phyloP scores from a whole-genome alignment of 2,797 vertebrate species.

The Leontopithecus rosalia region DNA sequence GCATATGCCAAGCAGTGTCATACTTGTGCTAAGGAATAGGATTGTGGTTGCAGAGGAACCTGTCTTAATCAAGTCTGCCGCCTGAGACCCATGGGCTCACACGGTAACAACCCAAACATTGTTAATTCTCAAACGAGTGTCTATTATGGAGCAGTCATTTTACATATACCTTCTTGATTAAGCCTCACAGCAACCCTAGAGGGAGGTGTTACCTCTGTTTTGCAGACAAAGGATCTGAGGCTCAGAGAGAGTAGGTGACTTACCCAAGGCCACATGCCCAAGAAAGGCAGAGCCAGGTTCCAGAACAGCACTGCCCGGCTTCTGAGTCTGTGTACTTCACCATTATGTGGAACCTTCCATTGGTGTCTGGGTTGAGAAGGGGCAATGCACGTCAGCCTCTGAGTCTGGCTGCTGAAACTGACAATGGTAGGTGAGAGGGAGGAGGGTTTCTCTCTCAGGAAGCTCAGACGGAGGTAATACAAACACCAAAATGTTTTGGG shows the following conservation, averaged over 20 bases:
- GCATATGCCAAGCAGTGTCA: neutral
- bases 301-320: neutral
- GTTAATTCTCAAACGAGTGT: neutral
- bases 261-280: neutral
- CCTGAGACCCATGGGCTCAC: neutral
- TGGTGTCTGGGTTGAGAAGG: neutral
- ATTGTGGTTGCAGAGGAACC: neutral
- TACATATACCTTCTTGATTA: neutral
- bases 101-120: neutral
- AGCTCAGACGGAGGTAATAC: neutral
- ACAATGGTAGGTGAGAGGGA: rapidly evolving
- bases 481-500: neutral
- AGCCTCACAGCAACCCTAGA: neutral
- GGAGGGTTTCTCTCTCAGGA: neutral
- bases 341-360: rapidly evolving
- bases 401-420: neutral
- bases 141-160: neutral
- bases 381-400: neutral
- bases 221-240: neutral
- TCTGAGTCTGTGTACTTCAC: neutral
- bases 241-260: neutral
- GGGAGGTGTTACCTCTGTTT: neutral
- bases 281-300: neutral
- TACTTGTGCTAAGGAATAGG: neutral
- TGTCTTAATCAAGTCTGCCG: neutral